Evolutionary conservation across 2,113 vertebrate species (phyloP).

Genomic region (Panthera uncia): DNA sequence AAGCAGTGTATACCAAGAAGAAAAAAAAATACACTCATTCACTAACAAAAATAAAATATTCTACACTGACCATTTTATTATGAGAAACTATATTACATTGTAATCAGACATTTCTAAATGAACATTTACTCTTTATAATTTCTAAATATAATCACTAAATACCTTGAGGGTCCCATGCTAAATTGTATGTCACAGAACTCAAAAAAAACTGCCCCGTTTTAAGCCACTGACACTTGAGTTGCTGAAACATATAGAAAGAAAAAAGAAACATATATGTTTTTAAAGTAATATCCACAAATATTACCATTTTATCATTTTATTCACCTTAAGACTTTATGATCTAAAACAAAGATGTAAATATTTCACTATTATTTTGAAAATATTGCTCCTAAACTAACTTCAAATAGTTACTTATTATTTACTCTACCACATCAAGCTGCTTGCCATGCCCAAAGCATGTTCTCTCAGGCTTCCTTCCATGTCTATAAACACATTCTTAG

Average conservation of each 20-base stretch:
- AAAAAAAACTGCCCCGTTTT: constrained; percentile 99
- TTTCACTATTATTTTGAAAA: constrained; percentile 48
- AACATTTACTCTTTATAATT: constrained; percentile 53
- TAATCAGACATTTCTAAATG: constrained; percentile 54
- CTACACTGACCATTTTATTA: constrained; percentile 20
- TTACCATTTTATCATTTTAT: constrained; percentile 44
- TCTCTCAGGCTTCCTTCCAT: background rate
- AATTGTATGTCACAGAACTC: constrained; percentile 96
- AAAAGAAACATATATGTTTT: constrained; percentile 56
- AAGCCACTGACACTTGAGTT: constrained; percentile 98
- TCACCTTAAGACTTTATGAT: constrained; percentile 19
- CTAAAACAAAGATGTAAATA: constrained; percentile 32
- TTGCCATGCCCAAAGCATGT: background rate
- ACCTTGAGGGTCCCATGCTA: constrained; percentile 99
- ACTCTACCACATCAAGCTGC: background rate
- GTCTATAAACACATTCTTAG: background rate
- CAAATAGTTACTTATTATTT: background rate
- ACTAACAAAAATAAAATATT: constrained; percentile 37
- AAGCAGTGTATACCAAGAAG: background rate
- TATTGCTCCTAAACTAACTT: background rate
- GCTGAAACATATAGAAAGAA: constrained; percentile 83
- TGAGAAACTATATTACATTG: background rate
- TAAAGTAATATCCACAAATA: constrained; percentile 34
- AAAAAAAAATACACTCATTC: background rate
- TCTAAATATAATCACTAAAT: constrained; percentile 68